Conservation (phyloP, 2,113 vertebrate genomes). For the Narcine bancroftii region DNA sequence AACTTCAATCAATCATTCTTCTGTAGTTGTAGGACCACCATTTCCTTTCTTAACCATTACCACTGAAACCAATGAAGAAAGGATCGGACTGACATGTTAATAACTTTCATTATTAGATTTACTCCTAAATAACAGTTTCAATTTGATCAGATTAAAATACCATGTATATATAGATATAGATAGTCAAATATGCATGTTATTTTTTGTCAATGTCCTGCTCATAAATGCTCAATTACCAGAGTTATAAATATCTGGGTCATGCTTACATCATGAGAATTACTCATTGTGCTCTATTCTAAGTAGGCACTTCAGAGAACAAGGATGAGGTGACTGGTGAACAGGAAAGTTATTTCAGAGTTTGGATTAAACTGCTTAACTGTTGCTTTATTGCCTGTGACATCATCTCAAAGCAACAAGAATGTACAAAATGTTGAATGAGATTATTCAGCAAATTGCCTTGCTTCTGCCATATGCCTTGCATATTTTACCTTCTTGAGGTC, state of each 20-base stretch:
- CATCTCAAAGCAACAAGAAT: not conserved
- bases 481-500: not conserved
- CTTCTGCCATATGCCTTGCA: not conserved
- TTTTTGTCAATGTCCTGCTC: not conserved
- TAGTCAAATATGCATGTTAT: not conserved
- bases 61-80: not conserved
- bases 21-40: not conserved
- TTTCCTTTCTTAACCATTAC: not conserved
- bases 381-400: not conserved
- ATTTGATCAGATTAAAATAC: not conserved
- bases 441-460: not conserved
- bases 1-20: constrained; percentile 7
- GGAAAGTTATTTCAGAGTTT: not conserved
- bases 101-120: not conserved
- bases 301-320: not conserved
- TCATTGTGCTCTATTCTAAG: not conserved
- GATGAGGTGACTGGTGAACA: not conserved
- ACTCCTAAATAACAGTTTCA: not conserved
- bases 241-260: not conserved
- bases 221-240: not conserved
- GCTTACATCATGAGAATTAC: not conserved
- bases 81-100: not conserved
- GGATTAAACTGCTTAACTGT: not conserved
- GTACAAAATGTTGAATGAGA: not conserved
- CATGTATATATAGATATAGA: not conserved